Base-by-base conservation (phyloP, 1,140 invertebrate genomes). In the Leptinotarsa lineolata region DNA sequence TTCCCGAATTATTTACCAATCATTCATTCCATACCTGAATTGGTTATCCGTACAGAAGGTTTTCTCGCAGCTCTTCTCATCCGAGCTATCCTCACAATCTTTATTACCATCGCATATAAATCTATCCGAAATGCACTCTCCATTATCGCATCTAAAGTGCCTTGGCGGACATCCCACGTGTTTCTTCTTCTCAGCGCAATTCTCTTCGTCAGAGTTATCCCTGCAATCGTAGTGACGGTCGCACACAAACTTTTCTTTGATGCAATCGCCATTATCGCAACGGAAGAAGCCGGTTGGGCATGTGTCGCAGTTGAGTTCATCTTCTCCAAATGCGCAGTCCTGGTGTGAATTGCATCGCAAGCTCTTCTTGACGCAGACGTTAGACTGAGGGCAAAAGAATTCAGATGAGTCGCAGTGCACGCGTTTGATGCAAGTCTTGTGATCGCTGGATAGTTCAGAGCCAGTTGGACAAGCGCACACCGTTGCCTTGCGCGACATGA, bases 11-110 rank as follows among this genome's bases (percentile, higher is more conserved):
- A 54, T 54, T 54, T 13, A 16, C 12, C 48, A 54, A 54, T 18
- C 13, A 16, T 54, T n/a, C 4, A 54, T 54, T 24, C 6, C 21
- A 21, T 74, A 61, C 77, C 68, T 79, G 71, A 82, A 89, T 80
- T 80, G 85, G 84, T 68, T 85, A 78, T 64, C 82, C 81, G 70
- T 24, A 66, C 83, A 84, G 18, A 75, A 75, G 16, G 61, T 74
- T 2, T 71, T 72, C 11, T 70, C 15, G 73, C 84, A 85, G 58
- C 81, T 77, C 59, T 65, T 79, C 80, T 94, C 93, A 84, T 97
- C 96, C 2, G 91, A 91, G 1, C 86, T 88, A 83, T 95, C 92
- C 0, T 87, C 83, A 85, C 97, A 98, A 82, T 98, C 94, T 3
- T 81, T 61, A 1, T 87, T 83, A 1, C 90, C 89, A 80, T 97